These are phyloP conservation scores for Eurypyga helias DNA, from an alignment of 2,113 vertebrate genomes.

Conservation along the genomic window DNA sequence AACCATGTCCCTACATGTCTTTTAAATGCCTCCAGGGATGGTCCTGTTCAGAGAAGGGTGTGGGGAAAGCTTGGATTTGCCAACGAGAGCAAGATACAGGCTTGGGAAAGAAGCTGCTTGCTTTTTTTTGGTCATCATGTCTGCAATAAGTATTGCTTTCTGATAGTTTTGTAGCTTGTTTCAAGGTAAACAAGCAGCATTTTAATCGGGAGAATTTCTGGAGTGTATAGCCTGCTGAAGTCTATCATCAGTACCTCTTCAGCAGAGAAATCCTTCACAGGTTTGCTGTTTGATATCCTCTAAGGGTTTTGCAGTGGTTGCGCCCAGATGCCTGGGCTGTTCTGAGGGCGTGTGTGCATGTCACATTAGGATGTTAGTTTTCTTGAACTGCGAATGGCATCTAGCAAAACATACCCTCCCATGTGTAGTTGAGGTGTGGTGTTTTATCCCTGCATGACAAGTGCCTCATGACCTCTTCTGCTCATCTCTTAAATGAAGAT, in stretches of 20 bases:
- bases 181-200: background rate
- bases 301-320: background rate
- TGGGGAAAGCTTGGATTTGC: background rate
- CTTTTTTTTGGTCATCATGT: background rate
- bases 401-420: background rate
- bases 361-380: background rate
- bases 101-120: background rate
- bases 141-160: background rate
- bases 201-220: background rate
- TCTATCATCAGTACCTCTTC: background rate
- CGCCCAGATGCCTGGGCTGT: background rate
- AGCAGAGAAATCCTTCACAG: background rate
- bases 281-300: background rate
- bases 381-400: background rate
- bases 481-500: constrained; percentile 9
- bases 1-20: too few species aligned
- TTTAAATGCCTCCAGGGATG: background rate
- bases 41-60: background rate
- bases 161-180: background rate
- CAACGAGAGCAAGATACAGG: background rate
- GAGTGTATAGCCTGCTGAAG: rapidly evolving
- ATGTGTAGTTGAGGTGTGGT: background rate
- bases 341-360: background rate
- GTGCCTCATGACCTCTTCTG: background rate
- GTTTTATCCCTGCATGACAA: background rate